A percentile compares a stretch with the other conserved stretches of the same genome.
These are phyloP conservation scores for Psix sp. DNA, from an alignment of 1,140 invertebrate species.

Conservation along the genomic window DNA sequence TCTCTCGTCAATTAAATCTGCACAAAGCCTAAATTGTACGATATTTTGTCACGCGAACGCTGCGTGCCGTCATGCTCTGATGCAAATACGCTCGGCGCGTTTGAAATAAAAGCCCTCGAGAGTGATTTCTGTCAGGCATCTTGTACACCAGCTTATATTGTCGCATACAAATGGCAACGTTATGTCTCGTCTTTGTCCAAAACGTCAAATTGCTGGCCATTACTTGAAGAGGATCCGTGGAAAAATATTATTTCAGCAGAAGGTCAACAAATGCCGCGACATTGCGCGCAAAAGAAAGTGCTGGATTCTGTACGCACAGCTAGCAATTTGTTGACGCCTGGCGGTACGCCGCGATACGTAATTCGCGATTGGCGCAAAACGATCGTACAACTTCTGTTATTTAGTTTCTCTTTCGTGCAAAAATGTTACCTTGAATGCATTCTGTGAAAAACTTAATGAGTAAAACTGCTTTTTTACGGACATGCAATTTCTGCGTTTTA, in stretches of 20 bases:
- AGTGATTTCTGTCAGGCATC: slow-evolving; percentile 17
- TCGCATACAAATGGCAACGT: slow-evolving; percentile 26
- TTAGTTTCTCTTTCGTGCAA: slow-evolving; percentile 48
- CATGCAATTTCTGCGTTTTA: slow-evolving; percentile 36
- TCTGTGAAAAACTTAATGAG: slow-evolving; percentile 51
- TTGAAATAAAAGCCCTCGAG: slow-evolving; percentile 7
- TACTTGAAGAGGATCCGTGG: too few relatives aligned
- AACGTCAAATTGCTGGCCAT: slow-evolving; percentile 1
- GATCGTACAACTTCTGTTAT: slow-evolving; percentile 45
- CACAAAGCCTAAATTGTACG: slow-evolving; percentile 22
- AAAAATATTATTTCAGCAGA: not conserved
- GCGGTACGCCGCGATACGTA: slow-evolving; percentile 29
- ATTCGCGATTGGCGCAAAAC: slow-evolving; percentile 45
- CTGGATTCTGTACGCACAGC: slow-evolving; percentile 16
- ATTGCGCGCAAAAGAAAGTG: slow-evolving; percentile 27
- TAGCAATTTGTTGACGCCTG: slow-evolving; percentile 50
- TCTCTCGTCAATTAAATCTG: slow-evolving; percentile 11
- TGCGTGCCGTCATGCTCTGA: slow-evolving; percentile 18
- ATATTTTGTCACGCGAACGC: slow-evolving; percentile 32
- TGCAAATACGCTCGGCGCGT: slow-evolving; percentile 7
- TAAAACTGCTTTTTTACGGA: slow-evolving; percentile 34
- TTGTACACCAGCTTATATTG: slow-evolving; percentile 4
- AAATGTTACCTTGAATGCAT: slow-evolving; percentile 52
- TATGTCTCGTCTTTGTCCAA: slow-evolving; percentile 10
- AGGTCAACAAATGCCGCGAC: slow-evolving; percentile 41